phyloP scores from a whole-genome alignment of 2,888 invertebrate species.

The Trachelus iudaicus region DNA sequence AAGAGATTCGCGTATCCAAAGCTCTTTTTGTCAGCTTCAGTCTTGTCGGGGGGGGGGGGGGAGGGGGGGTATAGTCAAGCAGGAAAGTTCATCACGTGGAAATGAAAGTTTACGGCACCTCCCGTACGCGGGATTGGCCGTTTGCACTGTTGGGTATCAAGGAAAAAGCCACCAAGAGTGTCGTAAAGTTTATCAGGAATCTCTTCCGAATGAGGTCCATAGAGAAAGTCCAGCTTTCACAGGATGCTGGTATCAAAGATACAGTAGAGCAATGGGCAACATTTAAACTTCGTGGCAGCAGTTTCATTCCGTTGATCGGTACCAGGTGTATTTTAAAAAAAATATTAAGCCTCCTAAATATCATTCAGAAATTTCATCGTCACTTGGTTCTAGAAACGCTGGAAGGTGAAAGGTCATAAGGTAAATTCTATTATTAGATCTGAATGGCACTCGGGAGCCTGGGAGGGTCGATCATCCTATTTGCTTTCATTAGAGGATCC shows the following conservation, averaged over 20 bases:
- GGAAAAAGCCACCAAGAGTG: background rate
- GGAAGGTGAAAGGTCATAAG: background rate
- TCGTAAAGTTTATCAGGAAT: background rate
- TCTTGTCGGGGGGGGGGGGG: background rate
- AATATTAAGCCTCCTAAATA: background rate
- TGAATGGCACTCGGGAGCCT: background rate
- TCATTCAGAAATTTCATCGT: background rate
- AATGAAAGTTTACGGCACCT: background rate
- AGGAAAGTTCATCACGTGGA: background rate
- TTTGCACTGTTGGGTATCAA: background rate
- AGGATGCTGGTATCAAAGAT: background rate
- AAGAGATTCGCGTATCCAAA: background rate
- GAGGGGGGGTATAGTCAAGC: background rate
- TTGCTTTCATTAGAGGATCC: background rate
- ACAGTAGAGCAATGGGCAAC: background rate
- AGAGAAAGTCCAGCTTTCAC: background rate
- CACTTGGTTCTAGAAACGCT: background rate
- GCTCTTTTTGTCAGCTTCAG: background rate
- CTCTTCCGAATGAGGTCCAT: background rate
- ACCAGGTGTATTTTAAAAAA: background rate
- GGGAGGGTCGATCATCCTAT: background rate
- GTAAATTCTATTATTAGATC: background rate
- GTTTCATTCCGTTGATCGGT: background rate
- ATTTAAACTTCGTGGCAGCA: background rate
- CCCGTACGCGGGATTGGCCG: background rate